Percentiles rank a stretch among this genome's conserved stretches.
These are phyloP conservation scores for Phengaris alcon DNA, from an alignment of 2,888 invertebrate genomes.

Conservation along the genomic window DNA sequence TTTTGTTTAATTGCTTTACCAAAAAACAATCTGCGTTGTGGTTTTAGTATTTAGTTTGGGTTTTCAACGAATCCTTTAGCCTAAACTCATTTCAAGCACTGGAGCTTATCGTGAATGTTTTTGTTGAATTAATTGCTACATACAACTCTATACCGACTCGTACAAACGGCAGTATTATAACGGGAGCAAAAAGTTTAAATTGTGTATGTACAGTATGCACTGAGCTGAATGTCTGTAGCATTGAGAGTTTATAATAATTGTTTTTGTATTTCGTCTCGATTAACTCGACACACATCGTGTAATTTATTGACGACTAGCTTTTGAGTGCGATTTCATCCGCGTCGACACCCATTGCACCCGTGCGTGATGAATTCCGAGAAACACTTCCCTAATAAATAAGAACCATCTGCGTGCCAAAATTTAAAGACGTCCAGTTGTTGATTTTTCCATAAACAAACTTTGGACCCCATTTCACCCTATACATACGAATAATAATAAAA, in stretches of 20 bases:
- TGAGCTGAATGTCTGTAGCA: not conserved
- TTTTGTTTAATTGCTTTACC: slow-evolving; percentile 5
- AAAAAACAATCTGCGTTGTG: slow-evolving; percentile 3
- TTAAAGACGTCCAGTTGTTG: no score
- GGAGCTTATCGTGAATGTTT: slow-evolving; percentile 10
- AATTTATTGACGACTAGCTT: not conserved
- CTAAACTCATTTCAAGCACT: slow-evolving; percentile 5
- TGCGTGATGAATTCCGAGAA: no score
- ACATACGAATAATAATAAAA: no score
- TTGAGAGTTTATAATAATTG: not conserved
- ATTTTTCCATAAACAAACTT: no score
- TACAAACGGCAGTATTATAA: not conserved
- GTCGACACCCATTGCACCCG: no score
- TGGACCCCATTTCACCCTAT: no score
- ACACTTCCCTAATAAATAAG: no score
- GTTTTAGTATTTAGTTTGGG: not conserved
- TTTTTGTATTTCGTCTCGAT: not conserved
- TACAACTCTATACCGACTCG: slow-evolving; percentile 7
- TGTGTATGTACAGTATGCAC: not conserved
- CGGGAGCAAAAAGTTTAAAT: slow-evolving; percentile 12
- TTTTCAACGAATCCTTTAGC: not conserved
- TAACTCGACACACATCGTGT: not conserved
- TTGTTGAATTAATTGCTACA: slow-evolving; percentile 20
- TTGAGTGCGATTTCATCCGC: no score
- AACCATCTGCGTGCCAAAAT: no score